Base-by-base conservation (phyloP, 1,140 invertebrate species). In the Pollicipes pollicipes region DNA sequence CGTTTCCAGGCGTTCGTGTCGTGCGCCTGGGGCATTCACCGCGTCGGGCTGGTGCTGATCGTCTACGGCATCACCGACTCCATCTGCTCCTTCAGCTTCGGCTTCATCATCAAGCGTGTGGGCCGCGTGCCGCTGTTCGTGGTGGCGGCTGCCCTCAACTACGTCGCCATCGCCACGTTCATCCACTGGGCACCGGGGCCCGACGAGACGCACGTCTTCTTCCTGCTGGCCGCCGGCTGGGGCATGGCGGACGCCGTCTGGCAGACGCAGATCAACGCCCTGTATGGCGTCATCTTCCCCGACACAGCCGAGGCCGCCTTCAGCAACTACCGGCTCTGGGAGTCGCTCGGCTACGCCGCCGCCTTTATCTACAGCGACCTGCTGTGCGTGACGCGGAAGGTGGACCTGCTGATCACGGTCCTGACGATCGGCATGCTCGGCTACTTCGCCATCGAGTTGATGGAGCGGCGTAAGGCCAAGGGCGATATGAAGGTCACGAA, bases 211-310 rank as follows among this genome's bases (percentile, higher is more conserved):
- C 82, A 87, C 26, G 82, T 93, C 1, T 97, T 97, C 83, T 97
- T 91, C 80, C 86, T 91, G 26, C 88, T 97, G 68, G 91, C 92
- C 3, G 93, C 91, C 0, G 81, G 96, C 0, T 98, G 95, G 95
- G 95, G 95, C 28, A 87, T 96, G n/a, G 91, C 91, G 10, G 95
- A 97, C 78, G 93, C 93, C 3, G 91, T 97, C 0, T 98, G 95
- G 95, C 95, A 97, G 78, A 97, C 95, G 0, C 95, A 97, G 83
- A 90, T 97, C 68, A 97, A 97, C 78, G 92, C 73, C 26, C 68
- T 73, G 31, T 73, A 73, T 63, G 70, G 72, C n/a, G 72, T 73
- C 35, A 73, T 75, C 72, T 74, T 73, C 70, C 72, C 71, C 10
- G 68, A 70, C 24, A 70, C 68, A n/a, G 74, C 73, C 2, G 94